Evolutionary conservation across 2,797 vertebrate species (phyloP), one percentile per base, ranked within the genome.

Genomic region (Cyprinodon diabolis): DNA sequence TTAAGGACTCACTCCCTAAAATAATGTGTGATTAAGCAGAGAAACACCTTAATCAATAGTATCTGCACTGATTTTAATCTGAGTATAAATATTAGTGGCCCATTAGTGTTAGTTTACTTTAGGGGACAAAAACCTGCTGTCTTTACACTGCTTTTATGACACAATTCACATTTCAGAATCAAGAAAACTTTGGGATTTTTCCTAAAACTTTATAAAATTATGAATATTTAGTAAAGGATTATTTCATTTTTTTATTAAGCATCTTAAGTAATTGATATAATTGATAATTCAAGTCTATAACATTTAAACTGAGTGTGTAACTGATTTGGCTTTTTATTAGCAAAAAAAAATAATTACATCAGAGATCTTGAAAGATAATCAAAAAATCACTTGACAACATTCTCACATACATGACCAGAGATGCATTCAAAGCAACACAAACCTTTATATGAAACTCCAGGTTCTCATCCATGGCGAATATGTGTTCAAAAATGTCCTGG

Each of bases 361-460:
- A 79, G 52, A 74, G 40, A 37, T 55, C 68, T 14, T 51, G 25
- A 67, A 49, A 30, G 23, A 30, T 4, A 45, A 45, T 47, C 23
- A 52, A 60, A 45, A 58, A 51, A 54, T 19, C 9, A 0, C 15
- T 49, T 5, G 21, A 6, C 66, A 51, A 1, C 30, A 10, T 51
- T 14, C 30, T 55, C 37, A n/a, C 17, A 76, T 12, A 4, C 56
- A 63, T 58, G 21, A 77, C 54, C 19, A 60, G 35, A 47, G 19
- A 74, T 21, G 21, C 4, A 14, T 48, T 30, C n/a, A 72, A 80
- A 58, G 7, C 35, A 55, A 62, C 66, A 86, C 87, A 9, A 77
- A 97, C 97, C 96, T 98, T 98, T 85, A 98, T 98, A 77, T 98
- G 97, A 84, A 98, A 98, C 90, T 98, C 97, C 2, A 98, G 94